These are phyloP conservation scores for Nezara viridula DNA, from an alignment of 2,888 invertebrate genomes.

Conservation along the genomic window DNA sequence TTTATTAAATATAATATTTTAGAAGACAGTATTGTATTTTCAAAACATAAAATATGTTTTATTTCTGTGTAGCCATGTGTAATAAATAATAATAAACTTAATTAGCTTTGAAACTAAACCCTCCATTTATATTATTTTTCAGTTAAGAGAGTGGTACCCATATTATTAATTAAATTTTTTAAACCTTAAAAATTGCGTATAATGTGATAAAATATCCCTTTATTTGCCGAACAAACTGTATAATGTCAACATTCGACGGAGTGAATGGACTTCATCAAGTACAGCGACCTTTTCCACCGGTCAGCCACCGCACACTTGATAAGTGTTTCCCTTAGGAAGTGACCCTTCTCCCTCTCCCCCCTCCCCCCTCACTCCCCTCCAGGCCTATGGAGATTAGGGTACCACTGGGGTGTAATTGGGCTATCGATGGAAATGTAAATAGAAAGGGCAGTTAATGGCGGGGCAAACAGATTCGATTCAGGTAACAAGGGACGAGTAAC, in stretches of 20 bases:
- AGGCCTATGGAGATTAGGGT: neutral
- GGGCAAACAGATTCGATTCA: constrained; percentile 41
- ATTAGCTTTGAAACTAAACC: too few relatives aligned
- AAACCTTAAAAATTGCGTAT: too few relatives aligned
- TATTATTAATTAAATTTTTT: too few relatives aligned
- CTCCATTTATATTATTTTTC: too few relatives aligned
- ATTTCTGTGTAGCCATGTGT: too few relatives aligned
- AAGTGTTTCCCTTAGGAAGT: neutral
- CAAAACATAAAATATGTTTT: too few relatives aligned
- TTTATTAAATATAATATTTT: too few relatives aligned
- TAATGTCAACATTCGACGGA: neutral
- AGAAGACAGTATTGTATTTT: too few relatives aligned
- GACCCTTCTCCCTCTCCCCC: too few relatives aligned
- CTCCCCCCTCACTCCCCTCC: too few relatives aligned
- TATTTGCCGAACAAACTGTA: neutral
- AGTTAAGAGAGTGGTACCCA: too few relatives aligned
- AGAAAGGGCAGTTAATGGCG: constrained; percentile 13
- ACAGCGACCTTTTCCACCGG: neutral
- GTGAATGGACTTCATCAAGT: neutral
- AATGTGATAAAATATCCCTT: neutral
- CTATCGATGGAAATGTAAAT: constrained; percentile 34
- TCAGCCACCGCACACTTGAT: neutral
- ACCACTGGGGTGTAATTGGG: constrained; percentile 2
- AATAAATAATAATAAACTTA: too few relatives aligned
- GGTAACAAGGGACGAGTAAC: constrained; percentile 36